Base-by-base conservation (phyloP, 2,797 vertebrate species). In the Ctenopoma multispine region DNA sequence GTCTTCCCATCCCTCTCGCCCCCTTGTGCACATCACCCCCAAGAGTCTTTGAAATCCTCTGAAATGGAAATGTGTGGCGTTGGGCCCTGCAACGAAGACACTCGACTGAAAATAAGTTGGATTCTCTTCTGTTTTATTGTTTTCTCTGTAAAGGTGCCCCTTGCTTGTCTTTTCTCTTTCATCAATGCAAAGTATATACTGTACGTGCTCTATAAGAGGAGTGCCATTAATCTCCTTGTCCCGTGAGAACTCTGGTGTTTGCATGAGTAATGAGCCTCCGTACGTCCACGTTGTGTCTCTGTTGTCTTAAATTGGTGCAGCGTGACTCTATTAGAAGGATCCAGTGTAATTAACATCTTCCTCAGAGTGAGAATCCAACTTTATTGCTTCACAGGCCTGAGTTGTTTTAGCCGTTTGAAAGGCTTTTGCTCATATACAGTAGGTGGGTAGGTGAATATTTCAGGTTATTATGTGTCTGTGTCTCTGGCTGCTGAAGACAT, bases 301-400 rank as follows among this genome's bases (percentile, higher is more conserved):
- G 79, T 87, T 85, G 87, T 87, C 84, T 85, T 85, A 92, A 92
- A 93, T 92, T 92, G 91, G 78, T 87, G 79, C 80, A 53, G 79
- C 46, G 72, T 82, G 89, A 84, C 87, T 90, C 81, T 82, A 83
- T 92, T 91, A 88, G 87, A 79, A 24, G 58, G 74, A 90, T 91
- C 77, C 76, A 15, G 61, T 48, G 77, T 86, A 90, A 93, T 91
- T 92, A 90, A 75, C 40, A 27, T 78, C 79, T 77, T 64, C 73
- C 84, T 56, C 0, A 46, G 29, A 56, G 55, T 47, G 12, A 41
- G 57, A 72, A 56, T 80, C 67, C 51, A 69, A 43, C 54, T 38
- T 70, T 17, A 18, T 15, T 3, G 36, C 50, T 67, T 69, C 63
- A 9, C 20, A 15, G 57, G 54, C 53, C 40, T 23, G 43, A 75